Percentiles rank a stretch among this genome's conserved stretches.
Evolutionary conservation across 2,888 invertebrate genomes (phyloP).

Genomic region (Lasioglossum pauxillum): DNA sequence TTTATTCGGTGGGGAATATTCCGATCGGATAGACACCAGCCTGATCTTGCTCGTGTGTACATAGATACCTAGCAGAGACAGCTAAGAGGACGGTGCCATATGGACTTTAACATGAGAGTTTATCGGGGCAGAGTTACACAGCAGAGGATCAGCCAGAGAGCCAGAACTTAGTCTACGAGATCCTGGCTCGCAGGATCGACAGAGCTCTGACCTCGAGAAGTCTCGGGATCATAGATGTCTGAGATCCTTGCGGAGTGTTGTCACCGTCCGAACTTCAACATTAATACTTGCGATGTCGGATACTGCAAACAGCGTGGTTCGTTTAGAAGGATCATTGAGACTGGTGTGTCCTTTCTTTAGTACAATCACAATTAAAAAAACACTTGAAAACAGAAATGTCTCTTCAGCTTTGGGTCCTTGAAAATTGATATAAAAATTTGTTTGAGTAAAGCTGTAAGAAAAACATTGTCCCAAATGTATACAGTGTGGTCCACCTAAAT

Average conservation of each 20-base stretch:
- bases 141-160: conserved; percentile 1
- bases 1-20: neutral
- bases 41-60: neutral
- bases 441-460: neutral
- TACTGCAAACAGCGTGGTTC: neutral
- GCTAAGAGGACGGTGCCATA: neutral
- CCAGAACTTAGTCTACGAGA: conserved; percentile 1
- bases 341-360: neutral
- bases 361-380: neutral
- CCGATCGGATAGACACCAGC: neutral
- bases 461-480: neutral
- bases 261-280: neutral
- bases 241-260: neutral
- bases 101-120: conserved; percentile 4
- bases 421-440: neutral
- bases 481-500: no score
- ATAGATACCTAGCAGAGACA: neutral
- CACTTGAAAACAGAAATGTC: neutral
- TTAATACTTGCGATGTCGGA: neutral
- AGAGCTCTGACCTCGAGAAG: conserved; percentile 4
- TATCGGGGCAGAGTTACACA: neutral
- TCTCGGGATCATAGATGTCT: conserved; percentile 1
- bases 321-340: neutral
- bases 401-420: neutral
- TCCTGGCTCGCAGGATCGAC: neutral